phyloP scores from a whole-genome alignment of 2,113 vertebrate genomes.

The Syngnathoides biaculeatus region DNA sequence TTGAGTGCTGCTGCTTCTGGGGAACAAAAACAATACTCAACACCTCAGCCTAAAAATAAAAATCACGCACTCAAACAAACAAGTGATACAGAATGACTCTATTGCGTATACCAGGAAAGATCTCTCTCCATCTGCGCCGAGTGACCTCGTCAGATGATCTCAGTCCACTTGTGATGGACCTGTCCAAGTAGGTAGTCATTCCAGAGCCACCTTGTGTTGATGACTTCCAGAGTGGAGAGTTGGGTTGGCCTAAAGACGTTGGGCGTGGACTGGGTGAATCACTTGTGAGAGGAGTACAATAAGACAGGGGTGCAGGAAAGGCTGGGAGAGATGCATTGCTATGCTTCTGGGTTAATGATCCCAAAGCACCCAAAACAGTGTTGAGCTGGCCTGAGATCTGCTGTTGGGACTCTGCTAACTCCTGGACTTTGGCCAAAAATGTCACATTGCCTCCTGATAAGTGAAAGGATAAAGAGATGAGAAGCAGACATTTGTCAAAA shows the following conservation, averaged over 20 bases:
- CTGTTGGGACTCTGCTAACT: constrained; percentile 78
- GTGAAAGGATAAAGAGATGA: neutral
- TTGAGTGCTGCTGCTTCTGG: neutral
- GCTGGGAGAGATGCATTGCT: constrained; percentile 16
- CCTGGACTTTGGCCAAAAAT: constrained; percentile 76
- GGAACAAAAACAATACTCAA: neutral
- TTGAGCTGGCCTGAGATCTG: constrained; percentile 82
- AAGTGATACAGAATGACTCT: neutral
- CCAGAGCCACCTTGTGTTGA: neutral
- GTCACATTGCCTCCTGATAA: constrained; percentile 12
- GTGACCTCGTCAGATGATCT: constrained; percentile 67
- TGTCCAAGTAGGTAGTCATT: constrained; percentile 6
- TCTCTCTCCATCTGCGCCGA: constrained; percentile 78
- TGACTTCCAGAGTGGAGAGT: constrained; percentile 65
- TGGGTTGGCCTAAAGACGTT: constrained; percentile 10
- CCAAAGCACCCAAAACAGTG: constrained; percentile 72
- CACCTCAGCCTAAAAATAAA: neutral
- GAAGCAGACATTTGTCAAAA: neutral
- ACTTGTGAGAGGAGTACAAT: constrained; percentile 8
- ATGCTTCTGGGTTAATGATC: constrained; percentile 60
- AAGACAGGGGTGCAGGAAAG: constrained; percentile 30
- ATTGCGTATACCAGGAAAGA: constrained; percentile 76
- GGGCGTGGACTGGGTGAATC: constrained; percentile 4
- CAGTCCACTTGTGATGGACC: constrained; percentile 19
- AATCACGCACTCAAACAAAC: neutral